Conservation (phyloP, 2,113 vertebrate species). For the Atherinomorus stipes region DNA sequence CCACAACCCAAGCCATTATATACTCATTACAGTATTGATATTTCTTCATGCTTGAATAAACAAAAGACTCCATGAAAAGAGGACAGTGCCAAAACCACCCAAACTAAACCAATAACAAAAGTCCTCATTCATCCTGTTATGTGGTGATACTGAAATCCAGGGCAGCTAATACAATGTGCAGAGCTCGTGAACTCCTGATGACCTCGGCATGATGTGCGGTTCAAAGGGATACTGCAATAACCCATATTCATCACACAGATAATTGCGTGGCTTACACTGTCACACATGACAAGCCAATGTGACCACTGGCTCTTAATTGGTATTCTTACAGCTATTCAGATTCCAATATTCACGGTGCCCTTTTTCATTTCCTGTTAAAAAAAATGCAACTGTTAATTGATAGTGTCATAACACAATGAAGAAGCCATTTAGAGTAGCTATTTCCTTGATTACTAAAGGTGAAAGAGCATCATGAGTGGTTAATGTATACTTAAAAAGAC, state of each 20-base stretch:
- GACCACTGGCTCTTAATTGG: constrained; percentile 65
- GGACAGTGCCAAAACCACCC: constrained; percentile 22
- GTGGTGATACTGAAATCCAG: constrained; percentile 32
- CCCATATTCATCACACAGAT: constrained; percentile 69
- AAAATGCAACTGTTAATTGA: constrained; percentile 73
- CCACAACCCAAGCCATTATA: constrained; percentile 41
- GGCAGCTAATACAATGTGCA: constrained; percentile 45
- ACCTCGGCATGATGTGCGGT: constrained; percentile 55
- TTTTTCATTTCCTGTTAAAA: constrained; percentile 70
- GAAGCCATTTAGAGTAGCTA: constrained; percentile 56
- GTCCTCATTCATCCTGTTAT: constrained; percentile 60
- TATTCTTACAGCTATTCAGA: constrained; percentile 63
- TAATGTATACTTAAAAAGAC: constrained; percentile 63
- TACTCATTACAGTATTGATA: constrained; percentile 47
- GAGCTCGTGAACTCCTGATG: constrained; percentile 60
- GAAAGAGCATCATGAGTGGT: constrained; percentile 55
- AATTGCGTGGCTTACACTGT: constrained; percentile 62
- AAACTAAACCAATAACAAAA: constrained; percentile 58
- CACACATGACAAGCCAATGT: constrained; percentile 65
- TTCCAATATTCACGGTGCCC: constrained; percentile 62
- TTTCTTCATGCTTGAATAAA: constrained; percentile 47
- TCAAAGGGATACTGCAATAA: constrained; percentile 68
- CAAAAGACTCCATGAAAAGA: constrained; percentile 36
- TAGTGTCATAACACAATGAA: constrained; percentile 67
- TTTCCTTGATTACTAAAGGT: constrained; percentile 66